These are phyloP conservation scores for Pterostichus niger DNA, from an alignment of 2,888 invertebrate genomes.

Conservation along the genomic window DNA sequence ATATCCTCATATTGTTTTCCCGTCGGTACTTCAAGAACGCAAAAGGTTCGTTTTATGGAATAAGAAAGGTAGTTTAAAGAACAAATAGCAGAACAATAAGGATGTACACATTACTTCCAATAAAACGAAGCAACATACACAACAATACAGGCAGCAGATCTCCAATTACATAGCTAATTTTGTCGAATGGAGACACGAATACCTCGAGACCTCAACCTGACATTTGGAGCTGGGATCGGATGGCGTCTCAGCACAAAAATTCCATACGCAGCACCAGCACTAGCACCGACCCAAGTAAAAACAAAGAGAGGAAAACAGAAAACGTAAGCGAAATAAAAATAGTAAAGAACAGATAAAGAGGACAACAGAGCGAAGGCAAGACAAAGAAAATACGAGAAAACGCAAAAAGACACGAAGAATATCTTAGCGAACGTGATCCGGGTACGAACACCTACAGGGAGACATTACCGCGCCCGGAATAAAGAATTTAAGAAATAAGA, in stretches of 20 bases:
- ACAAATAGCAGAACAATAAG: too few relatives aligned
- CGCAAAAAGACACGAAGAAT: slow-evolving; percentile 43
- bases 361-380: slow-evolving; percentile 21
- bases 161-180: slow-evolving; percentile 33
- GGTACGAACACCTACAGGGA: slow-evolving; percentile 46
- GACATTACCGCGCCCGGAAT: slow-evolving; percentile 26
- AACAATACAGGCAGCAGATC: too few relatives aligned
- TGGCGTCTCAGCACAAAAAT: slow-evolving; percentile 28
- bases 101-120: too few relatives aligned
- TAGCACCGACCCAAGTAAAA: slow-evolving; percentile 15
- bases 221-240: not conserved
- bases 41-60: too few relatives aligned
- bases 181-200: slow-evolving; percentile 8
- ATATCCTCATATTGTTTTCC: too few relatives aligned
- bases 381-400: slow-evolving; percentile 39
- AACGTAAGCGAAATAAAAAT: slow-evolving; percentile 55
- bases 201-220: slow-evolving; percentile 26
- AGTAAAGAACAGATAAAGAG: slow-evolving; percentile 48
- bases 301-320: slow-evolving; percentile 49
- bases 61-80: too few relatives aligned
- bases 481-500: slow-evolving; percentile 32
- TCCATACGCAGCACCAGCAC: slow-evolving; percentile 36
- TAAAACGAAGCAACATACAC: too few relatives aligned
- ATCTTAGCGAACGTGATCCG: slow-evolving; percentile 35
- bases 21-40: too few relatives aligned